phyloP scores from a whole-genome alignment of 2,888 invertebrate genomes.

The Ephialtes manifestator region DNA sequence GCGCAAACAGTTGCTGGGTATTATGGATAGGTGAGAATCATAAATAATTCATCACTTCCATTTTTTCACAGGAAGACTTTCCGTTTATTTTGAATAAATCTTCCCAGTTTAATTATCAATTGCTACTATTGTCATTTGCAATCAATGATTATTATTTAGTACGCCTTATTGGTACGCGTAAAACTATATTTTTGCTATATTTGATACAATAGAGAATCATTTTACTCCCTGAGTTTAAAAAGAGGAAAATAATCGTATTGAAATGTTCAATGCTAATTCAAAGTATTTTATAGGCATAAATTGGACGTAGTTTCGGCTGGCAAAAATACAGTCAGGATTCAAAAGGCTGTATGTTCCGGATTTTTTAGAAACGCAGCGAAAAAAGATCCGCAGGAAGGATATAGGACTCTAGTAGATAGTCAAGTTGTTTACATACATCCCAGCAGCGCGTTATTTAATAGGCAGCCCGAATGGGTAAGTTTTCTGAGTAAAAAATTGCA shows the following conservation, averaged over 20 bases:
- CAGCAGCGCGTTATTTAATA: slow-evolving; percentile 98
- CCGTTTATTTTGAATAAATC: too few relatives aligned
- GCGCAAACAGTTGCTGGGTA: slow-evolving; percentile 97
- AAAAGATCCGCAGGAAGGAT: slow-evolving; percentile 99
- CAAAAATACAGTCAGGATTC: slow-evolving; percentile 97
- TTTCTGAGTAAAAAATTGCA: background rate
- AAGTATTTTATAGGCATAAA: slow-evolving; percentile 90
- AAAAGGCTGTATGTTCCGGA: slow-evolving; percentile 99
- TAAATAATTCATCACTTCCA: background rate
- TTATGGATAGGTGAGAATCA: slow-evolving; percentile 90
- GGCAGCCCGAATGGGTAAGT: slow-evolving; percentile 97
- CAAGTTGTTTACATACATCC: slow-evolving; percentile 99
- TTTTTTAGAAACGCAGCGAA: slow-evolving; percentile 99
- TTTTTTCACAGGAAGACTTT: too few relatives aligned
- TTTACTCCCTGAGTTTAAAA: background rate
- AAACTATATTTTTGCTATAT: too few relatives aligned
- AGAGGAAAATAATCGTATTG: background rate
- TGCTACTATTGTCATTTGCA: too few relatives aligned
- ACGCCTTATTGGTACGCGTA: too few relatives aligned
- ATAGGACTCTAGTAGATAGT: slow-evolving; percentile 98
- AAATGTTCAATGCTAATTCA: background rate
- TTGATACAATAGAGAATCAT: too few relatives aligned
- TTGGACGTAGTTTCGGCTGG: slow-evolving; percentile 98
- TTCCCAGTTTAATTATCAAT: too few relatives aligned
- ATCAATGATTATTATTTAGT: too few relatives aligned